A percentile compares a stretch with the other conserved stretches of the same genome.
Conservation (phyloP, 1,140 invertebrate genomes). For the Monomorium pharaonis region DNA sequence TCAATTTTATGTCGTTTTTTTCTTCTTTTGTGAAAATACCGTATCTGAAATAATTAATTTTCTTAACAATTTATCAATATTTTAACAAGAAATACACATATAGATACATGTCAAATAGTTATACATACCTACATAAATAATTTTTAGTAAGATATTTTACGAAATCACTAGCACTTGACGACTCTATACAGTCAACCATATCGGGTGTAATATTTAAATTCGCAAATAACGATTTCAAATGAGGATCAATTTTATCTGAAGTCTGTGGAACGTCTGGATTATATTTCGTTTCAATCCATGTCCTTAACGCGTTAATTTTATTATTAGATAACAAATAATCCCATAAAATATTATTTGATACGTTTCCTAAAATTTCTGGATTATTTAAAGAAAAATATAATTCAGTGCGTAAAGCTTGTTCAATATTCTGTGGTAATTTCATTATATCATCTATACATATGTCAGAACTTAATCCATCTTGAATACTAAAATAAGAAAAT, state of each 20-base stretch:
- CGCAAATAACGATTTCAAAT: slow-evolving; percentile 84
- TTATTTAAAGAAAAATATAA: slow-evolving; percentile 78
- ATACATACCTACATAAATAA: slow-evolving; percentile 75
- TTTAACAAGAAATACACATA: background rate
- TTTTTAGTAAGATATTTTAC: slow-evolving; percentile 85
- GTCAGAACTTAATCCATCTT: slow-evolving; percentile 69
- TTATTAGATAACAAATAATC: slow-evolving; percentile 79
- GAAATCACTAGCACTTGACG: slow-evolving; percentile 84
- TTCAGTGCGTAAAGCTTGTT: slow-evolving; percentile 77
- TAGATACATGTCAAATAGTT: slow-evolving; percentile 1
- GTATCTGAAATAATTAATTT: slow-evolving; percentile 70
- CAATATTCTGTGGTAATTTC: slow-evolving; percentile 72
- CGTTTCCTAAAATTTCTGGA: slow-evolving; percentile 64
- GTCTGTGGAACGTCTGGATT: slow-evolving; percentile 21
- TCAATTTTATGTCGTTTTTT: slow-evolving; percentile 83
- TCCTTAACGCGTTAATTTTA: slow-evolving; percentile 71
- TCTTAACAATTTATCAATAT: background rate
- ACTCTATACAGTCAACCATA: slow-evolving; percentile 86
- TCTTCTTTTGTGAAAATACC: slow-evolving; percentile 82
- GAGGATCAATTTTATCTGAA: slow-evolving; percentile 75
- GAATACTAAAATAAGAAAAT: slow-evolving; percentile 66
- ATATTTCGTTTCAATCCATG: slow-evolving; percentile 78
- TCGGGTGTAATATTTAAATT: slow-evolving; percentile 86
- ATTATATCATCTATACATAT: slow-evolving; percentile 77
- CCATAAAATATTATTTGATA: slow-evolving; percentile 75